Percentiles rank a stretch among this genome's conserved stretches.
Conservation (phyloP, 2,888 invertebrate genomes). For the Hylaea fasciaria region DNA sequence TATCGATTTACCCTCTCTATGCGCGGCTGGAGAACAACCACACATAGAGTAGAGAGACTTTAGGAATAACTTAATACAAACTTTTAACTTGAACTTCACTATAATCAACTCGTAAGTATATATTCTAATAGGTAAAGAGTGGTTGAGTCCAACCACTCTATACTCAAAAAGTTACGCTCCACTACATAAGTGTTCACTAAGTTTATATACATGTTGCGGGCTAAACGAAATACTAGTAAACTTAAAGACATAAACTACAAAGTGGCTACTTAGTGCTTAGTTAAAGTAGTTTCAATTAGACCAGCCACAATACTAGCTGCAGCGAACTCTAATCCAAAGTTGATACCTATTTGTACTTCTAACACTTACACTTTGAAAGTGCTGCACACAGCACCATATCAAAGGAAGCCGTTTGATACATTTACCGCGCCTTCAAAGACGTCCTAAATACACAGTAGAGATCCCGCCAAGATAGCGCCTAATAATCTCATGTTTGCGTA, state of each 20-base stretch:
- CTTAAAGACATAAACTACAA: slow-evolving; percentile 16
- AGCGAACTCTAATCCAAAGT: slow-evolving; percentile 3
- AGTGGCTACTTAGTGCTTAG: slow-evolving; percentile 4
- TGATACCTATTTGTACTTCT: slow-evolving; percentile 3
- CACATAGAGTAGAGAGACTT: no score
- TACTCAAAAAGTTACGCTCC: no score
- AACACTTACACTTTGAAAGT: slow-evolving; percentile 12
- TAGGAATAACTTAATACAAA: no score
- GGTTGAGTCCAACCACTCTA: no score
- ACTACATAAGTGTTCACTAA: no score
- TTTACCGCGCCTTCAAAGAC: slow-evolving; percentile 36
- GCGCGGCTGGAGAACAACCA: no score
- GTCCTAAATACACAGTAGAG: slow-evolving; percentile 36
- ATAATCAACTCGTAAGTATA: no score
- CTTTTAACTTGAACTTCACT: no score
- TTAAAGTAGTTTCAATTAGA: slow-evolving; percentile 18
- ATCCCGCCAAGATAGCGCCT: slow-evolving; percentile 27
- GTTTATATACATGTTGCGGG: no score
- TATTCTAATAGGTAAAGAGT: no score
- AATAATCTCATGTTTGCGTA: slow-evolving; percentile 19
- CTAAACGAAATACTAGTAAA: no score
- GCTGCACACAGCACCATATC: slow-evolving; percentile 1
- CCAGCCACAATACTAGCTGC: slow-evolving; percentile 15
- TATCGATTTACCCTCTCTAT: no score
- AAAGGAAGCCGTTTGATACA: slow-evolving; percentile 29